phyloP scores from a whole-genome alignment of 37 sponge, comb jelly and placozoan genomes.

The Diacarnus erythraeanus region DNA sequence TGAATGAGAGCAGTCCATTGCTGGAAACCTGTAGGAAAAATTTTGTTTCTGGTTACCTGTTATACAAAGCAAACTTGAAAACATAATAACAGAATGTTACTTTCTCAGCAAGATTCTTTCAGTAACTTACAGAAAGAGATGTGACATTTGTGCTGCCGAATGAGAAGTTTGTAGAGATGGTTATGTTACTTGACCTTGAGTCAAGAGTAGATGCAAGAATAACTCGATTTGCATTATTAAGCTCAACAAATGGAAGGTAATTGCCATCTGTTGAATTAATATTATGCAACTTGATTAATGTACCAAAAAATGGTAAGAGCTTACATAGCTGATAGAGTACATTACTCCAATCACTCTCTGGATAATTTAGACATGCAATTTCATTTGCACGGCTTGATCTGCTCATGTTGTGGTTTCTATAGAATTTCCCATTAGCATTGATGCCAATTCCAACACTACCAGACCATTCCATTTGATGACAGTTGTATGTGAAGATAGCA shows the following conservation, averaged over 20 bases:
- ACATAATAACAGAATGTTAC: not conserved
- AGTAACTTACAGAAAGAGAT: slow-evolving; percentile 9
- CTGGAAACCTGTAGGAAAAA: slow-evolving; percentile 1
- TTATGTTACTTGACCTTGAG: not conserved
- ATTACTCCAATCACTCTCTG: slow-evolving; percentile 28
- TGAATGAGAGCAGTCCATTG: slow-evolving; percentile 31
- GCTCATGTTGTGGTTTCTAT: slow-evolving; percentile 22
- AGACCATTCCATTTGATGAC: slow-evolving; percentile 28
- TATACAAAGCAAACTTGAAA: not conserved
- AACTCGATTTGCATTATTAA: not conserved
- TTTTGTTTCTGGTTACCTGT: not conserved
- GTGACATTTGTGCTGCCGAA: slow-evolving; percentile 1
- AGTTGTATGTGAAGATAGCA: slow-evolving; percentile 54
- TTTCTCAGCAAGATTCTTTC: not conserved
- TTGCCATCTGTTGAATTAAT: slow-evolving; percentile 9
- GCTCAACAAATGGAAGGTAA: slow-evolving; percentile 11
- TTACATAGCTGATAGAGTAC: slow-evolving; percentile 21
- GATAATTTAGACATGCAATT: slow-evolving; percentile 29
- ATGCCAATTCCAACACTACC: slow-evolving; percentile 34
- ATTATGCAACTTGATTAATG: too few species aligned
- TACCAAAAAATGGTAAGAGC: not conserved
- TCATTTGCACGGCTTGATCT: not conserved
- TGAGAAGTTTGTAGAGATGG: not conserved
- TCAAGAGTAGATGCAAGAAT: not conserved
- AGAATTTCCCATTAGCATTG: slow-evolving; percentile 26